Evolutionary conservation across 2,888 invertebrate genomes (phyloP), one percentile per base, ranked within the genome.

Genomic region (Eupeodes latifasciatus): DNA sequence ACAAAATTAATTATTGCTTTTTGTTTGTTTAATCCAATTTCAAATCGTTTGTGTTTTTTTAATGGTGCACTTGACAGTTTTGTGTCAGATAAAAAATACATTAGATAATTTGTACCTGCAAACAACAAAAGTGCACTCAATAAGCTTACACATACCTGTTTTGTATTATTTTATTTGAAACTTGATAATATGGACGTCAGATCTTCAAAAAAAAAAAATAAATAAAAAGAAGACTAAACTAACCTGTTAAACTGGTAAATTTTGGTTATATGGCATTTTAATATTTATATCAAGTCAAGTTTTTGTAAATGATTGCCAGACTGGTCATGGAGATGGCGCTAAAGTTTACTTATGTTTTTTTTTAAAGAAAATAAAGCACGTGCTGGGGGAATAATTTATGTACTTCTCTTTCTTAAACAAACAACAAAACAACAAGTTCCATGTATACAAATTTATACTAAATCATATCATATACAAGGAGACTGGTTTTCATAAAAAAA

Each of bases 231-330:
- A 64, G 14, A 12, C 66, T 1, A 12, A 67, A n/a, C 44, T 19
- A 51, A 51, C 66, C 27, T 49, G 66, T 67, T 34, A n/a, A 34
- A 4, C 66, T 27, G 47, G 47, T 66, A 14, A 16, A 4, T 47
- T 10, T 47, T 47, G 47, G 14, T 16, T 2, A 16, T 16, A 44
- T 16, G 27, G 27, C 27, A 27, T 27, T 27, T 1, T 64, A 19
- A 11, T 16, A 44, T 19, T 47, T 59, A 66, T 74, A 27, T 66
- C 51, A 64, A 81, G 40, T 75, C 66, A 81, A 77, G 82, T 27
- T 27, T 27, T 1, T 78, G 82, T 57, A 82, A 57, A 71, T 34
- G 59, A 72, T 59, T 83, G 59, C 16, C 64, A 64, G 64, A 71
- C 66, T 40, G 40, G 6, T 40, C 6, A 9, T 40, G 40, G 40